Conservation (phyloP, 2,888 invertebrate genomes). For the Dioctria linearis region DNA sequence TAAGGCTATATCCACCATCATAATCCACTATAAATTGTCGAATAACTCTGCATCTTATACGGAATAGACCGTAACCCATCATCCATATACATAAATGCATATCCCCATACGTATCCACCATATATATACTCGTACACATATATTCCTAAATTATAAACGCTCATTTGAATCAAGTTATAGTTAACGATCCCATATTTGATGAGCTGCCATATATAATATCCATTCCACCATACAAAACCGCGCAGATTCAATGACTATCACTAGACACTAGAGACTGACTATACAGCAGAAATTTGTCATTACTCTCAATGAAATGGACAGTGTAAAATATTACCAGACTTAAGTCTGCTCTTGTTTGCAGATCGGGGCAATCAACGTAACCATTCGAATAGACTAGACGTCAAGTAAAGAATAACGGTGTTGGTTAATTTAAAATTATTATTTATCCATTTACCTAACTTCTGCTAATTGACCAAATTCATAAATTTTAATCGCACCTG, state of each 20-base stretch:
- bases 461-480: conserved; percentile 14
- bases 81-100: no score
- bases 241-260: background rate
- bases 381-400: background rate
- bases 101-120: no score
- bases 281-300: background rate
- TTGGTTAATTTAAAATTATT: background rate
- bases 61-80: no score
- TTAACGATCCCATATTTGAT: background rate
- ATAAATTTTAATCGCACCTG: conserved; percentile 27
- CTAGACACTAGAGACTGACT: no score
- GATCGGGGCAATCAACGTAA: background rate
- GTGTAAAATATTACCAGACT: background rate
- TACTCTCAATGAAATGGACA: background rate
- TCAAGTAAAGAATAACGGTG: background rate
- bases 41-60: no score
- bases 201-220: background rate
- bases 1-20: no score
- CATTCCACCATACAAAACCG: background rate
- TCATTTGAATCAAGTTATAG: background rate
- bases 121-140: no score
- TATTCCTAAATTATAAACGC: background rate
- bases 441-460: conserved; percentile 1
- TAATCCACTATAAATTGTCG: no score
- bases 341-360: background rate